Conservation (phyloP, 2,888 invertebrate genomes). For the Therioaphis trifolii region DNA sequence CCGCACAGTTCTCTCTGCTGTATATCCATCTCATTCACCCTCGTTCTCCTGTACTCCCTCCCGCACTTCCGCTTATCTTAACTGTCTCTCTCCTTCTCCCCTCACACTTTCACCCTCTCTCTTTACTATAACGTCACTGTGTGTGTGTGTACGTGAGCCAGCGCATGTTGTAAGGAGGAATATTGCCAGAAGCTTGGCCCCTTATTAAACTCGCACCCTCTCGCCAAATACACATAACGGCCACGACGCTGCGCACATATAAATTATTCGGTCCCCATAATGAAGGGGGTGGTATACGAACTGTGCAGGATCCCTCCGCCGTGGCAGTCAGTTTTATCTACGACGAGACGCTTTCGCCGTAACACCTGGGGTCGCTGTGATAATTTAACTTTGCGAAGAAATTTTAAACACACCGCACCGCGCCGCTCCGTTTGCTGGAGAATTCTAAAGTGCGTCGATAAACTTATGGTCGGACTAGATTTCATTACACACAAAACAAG, state of each 20-base stretch:
- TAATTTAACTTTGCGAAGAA: conserved; percentile 37
- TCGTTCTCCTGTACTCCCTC: not conserved
- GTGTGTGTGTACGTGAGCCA: not conserved
- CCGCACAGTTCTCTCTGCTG: conserved; percentile 8
- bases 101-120: not conserved
- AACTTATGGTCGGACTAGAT: conserved; percentile 21
- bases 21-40: conserved; percentile 27
- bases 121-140: not conserved
- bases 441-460: conserved; percentile 8
- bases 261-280: conserved; percentile 53
- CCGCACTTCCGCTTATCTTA: not conserved
- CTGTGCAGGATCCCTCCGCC: conserved; percentile 37
- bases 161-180: conserved; percentile 16
- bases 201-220: conserved; percentile 61
- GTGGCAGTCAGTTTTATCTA: conserved; percentile 37
- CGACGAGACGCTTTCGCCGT: conserved; percentile 27
- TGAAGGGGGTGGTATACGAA: conserved; percentile 38
- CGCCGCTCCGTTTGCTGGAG: not conserved
- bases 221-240: conserved; percentile 52
- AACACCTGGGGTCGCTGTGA: conserved; percentile 45
- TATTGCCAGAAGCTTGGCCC: conserved; percentile 50
- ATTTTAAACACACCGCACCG: conserved; percentile 1
- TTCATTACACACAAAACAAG: conserved; percentile 33
- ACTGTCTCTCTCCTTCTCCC: not conserved
- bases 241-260: conserved; percentile 54